Evolutionary conservation across 1,140 invertebrate genomes (phyloP).

Genomic region (Telenomus remus): DNA sequence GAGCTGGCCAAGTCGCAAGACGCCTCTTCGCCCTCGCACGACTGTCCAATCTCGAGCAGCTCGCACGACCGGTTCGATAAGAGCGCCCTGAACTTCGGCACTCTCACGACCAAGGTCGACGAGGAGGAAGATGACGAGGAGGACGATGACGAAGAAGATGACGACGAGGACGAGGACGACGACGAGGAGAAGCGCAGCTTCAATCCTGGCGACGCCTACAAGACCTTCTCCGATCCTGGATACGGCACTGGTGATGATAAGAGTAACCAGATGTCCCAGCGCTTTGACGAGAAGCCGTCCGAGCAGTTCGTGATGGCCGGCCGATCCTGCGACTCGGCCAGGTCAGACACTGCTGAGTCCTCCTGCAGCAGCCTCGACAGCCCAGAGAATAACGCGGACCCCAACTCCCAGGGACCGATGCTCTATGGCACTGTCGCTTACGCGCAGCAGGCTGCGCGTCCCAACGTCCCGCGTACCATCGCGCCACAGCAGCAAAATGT

Average conservation of each 20-base stretch:
- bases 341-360: conserved; percentile 72
- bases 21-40: conserved; percentile 33
- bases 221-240: conserved; percentile 1
- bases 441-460: conserved; percentile 69
- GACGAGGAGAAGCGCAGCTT: conserved; percentile 32
- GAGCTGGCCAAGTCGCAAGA: conserved; percentile 1
- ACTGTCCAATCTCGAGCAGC: conserved; percentile 49
- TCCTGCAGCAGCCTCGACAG: conserved; percentile 73
- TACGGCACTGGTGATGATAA: conserved; percentile 10
- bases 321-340: background rate
- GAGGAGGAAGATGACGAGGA: conserved; percentile 32
- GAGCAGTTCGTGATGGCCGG: background rate
- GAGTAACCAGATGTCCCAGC: conserved; percentile 4
- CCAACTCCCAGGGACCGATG: conserved; percentile 42
- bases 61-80: conserved; percentile 49
- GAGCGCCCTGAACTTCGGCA: conserved; percentile 5
- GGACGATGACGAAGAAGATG: conserved; percentile 37
- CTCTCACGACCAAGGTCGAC: conserved; percentile 1
- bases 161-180: conserved; percentile 47
- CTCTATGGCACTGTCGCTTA: conserved; percentile 52
- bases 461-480: conserved; percentile 31
- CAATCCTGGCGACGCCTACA: conserved; percentile 6
- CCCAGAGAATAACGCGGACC: conserved; percentile 67
- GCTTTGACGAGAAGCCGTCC: conserved; percentile 3
- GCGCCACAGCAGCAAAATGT: conserved; percentile 47